Evolutionary conservation across 2,113 vertebrate genomes (phyloP).

Genomic region (Ahaetulla prasina): DNA sequence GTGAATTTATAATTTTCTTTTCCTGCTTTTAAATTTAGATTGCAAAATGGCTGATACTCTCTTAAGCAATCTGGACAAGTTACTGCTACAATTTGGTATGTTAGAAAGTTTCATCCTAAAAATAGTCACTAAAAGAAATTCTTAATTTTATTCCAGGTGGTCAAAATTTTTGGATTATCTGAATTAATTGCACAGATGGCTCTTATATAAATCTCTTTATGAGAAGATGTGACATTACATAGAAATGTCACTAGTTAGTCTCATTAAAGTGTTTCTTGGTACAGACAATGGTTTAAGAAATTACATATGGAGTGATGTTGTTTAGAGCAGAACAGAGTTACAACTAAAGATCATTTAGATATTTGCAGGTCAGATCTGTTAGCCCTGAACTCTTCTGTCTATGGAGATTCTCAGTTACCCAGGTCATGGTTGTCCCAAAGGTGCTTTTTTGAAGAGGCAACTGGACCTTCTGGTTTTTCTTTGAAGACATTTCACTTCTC

Average conservation of each 20-base stretch:
- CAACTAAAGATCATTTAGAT: neutral
- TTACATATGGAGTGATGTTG: neutral
- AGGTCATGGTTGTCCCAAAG: too few species aligned
- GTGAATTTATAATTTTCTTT: conserved; percentile 12
- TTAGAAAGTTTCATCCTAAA: conserved; percentile 17
- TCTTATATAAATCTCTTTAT: neutral
- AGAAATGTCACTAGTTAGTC: neutral
- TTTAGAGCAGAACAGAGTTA: neutral
- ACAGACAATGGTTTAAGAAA: neutral
- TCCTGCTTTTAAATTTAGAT: conserved; percentile 35
- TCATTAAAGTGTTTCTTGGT: neutral
- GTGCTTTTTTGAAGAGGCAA: too few species aligned
- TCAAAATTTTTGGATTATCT: neutral
- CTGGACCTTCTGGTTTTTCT: too few species aligned
- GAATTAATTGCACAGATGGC: neutral
- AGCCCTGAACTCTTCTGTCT: neutral
- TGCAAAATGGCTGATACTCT: conserved; percentile 60
- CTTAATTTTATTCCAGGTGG: neutral
- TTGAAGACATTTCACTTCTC: too few species aligned
- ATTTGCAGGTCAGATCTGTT: neutral
- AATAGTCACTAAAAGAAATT: neutral
- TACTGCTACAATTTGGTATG: conserved; percentile 72
- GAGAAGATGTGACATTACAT: neutral
- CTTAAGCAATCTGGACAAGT: conserved; percentile 60
- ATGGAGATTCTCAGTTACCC: too few species aligned